phyloP scores from a whole-genome alignment of 2,113 vertebrate genomes.

The Oostethus manadensis region DNA sequence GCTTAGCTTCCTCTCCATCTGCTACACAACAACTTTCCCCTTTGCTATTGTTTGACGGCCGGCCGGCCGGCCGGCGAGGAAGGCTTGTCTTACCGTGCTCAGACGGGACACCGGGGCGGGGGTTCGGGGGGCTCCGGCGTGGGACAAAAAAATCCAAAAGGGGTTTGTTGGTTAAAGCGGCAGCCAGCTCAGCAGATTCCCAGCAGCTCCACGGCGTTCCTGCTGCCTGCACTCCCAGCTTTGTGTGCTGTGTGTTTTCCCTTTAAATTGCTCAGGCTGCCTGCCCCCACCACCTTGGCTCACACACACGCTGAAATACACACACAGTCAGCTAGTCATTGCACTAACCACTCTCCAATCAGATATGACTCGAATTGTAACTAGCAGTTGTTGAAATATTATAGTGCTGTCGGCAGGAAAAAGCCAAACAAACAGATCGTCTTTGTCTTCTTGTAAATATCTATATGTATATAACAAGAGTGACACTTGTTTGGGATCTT shows the following conservation, averaged over 20 bases:
- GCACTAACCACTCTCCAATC: constrained; percentile 48
- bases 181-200: constrained; percentile 73
- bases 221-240: constrained; percentile 57
- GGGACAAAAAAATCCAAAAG: constrained; percentile 36
- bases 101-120: constrained; percentile 25
- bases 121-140: too few relatives aligned
- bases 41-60: constrained; percentile 55
- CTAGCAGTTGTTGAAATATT: constrained; percentile 15
- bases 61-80: constrained; percentile 16
- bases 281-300: constrained; percentile 43
- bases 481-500: constrained; percentile 40
- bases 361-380: constrained; percentile 52
- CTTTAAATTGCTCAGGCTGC: constrained; percentile 64
- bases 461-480: constrained; percentile 23
- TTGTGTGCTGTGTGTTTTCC: constrained; percentile 65
- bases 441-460: constrained; percentile 32
- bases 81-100: constrained; percentile 66
- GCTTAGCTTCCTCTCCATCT: constrained; percentile 56
- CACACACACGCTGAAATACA: constrained; percentile 36
- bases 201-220: constrained; percentile 30
- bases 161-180: constrained; percentile 38
- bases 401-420: constrained; percentile 23
- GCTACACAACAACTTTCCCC: constrained; percentile 57
- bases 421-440: constrained; percentile 43
- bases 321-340: constrained; percentile 43